Evolutionary conservation across 2,888 invertebrate genomes (phyloP).

Genomic region (Scaptomyza tumidula): DNA sequence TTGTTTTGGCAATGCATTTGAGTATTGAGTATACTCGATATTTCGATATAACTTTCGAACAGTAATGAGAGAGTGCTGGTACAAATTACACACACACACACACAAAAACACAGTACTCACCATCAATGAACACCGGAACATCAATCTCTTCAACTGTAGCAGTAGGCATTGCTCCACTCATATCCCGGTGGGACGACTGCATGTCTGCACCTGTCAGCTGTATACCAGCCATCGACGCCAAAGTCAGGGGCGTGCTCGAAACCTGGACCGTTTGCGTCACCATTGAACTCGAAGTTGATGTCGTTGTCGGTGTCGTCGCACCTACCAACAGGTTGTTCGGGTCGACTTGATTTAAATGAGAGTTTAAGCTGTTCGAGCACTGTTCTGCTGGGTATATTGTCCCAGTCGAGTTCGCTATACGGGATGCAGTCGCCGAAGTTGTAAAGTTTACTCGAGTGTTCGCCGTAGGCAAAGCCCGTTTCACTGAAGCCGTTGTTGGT

Average conservation of each 20-base stretch:
- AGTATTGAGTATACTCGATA: conserved; percentile 12
- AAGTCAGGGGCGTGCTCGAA: conserved; percentile 68
- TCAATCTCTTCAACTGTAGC: conserved; percentile 84
- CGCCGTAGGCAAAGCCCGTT: conserved; percentile 59
- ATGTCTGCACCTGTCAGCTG: conserved; percentile 81
- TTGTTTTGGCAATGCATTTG: conserved; percentile 38
- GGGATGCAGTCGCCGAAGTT: conserved; percentile 60
- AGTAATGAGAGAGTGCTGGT: conserved; percentile 79
- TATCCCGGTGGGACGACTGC: conserved; percentile 77
- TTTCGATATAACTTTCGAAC: conserved; percentile 41
- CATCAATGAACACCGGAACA: conserved; percentile 84
- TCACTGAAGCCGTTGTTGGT: conserved; percentile 70
- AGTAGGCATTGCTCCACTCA: conserved; percentile 84
- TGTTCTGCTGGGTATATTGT: conserved; percentile 52
- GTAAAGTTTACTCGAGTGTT: conserved; percentile 59
- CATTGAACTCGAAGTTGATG: conserved; percentile 26
- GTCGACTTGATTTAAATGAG: conserved; percentile 39
- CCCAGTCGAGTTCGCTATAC: conserved; percentile 60
- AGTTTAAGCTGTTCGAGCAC: conserved; percentile 28
- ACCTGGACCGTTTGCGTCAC: conserved; percentile 73
- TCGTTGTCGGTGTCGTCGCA: conserved; percentile 44
- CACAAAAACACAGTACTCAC: conserved; percentile 83
- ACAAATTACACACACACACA: conserved; percentile 72
- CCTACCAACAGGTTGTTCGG: conserved; percentile 41
- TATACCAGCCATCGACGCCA: conserved; percentile 82